Evolutionary conservation across 2,113 vertebrate species (phyloP), one percentile per base, ranked within the genome.

Genomic region (Crotalus tigris): DNA sequence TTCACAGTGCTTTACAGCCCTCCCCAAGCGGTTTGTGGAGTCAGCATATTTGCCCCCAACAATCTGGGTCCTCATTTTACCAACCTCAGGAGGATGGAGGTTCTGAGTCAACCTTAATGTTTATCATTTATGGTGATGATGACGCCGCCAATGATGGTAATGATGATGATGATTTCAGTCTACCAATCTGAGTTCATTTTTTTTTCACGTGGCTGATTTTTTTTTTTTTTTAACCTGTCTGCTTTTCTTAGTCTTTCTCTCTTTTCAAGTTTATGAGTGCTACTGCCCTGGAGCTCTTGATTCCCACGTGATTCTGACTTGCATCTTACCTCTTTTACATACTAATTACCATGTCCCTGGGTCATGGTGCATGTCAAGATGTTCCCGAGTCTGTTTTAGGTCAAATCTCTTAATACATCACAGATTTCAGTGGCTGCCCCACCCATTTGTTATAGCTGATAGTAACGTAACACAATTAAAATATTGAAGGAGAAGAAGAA

Each of bases 331-430:
- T 69, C 46, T 6, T 0, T 1, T 90, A 44, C 24, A 21, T 5
- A 29, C 0, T 92, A 46, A 23, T 33, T 59, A 46, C 19, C 61
- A 1, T 11, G 46, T 86, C 90, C 11, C 85, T 53, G 19, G 75
- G 51, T 49, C 33, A 86, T 4, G 19, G 39, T 13, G 46, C 44
- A 90, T 90, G 58, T 26, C 54, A 33, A 24, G 61, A 1, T 17
- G 53, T 87, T 92, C 29, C 39, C 57, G 15, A 26, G 21, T 19
- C 21, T 39, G 2, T 89, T 44, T 24, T 89, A 57, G n/a, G 53
- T 0, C 89, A 86, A 55, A 9, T 5, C n/a, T 85, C 54, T 57
- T 3, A 0, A 9, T 23, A 19, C 39, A 5, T 17, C 5, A 85
- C 46, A 23, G 49, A 87, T 87, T 92, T 61, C 4, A 51, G 6